Conservation (phyloP, 2,113 vertebrate species). For the Ptilorrhoa leucosticta region DNA sequence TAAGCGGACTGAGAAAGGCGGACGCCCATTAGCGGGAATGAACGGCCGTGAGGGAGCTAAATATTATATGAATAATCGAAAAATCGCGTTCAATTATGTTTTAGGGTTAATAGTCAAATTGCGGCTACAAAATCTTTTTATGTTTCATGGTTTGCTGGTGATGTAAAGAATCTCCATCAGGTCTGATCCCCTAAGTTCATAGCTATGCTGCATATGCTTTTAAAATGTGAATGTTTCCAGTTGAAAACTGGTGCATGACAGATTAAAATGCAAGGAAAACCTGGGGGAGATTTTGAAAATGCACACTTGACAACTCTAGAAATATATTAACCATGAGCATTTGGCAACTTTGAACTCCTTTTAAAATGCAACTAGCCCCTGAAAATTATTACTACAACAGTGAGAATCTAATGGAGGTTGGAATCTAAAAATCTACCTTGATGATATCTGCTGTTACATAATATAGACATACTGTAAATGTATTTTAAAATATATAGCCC, state of each 20-base stretch:
- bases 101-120: constrained; percentile 76
- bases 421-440: constrained; percentile 74
- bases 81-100: constrained; percentile 70
- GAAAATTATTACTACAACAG: constrained; percentile 77
- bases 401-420: constrained; percentile 78
- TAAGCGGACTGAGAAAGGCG: not conserved
- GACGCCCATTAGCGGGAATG: not conserved
- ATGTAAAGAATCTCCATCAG: constrained; percentile 66
- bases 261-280: constrained; percentile 70
- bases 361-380: constrained; percentile 57
- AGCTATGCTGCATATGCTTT: constrained; percentile 75
- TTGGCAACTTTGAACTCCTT: constrained; percentile 55
- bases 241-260: constrained; percentile 76
- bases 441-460: constrained; percentile 76
- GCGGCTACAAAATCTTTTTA: constrained; percentile 68
- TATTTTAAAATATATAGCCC: constrained; percentile 81
- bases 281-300: constrained; percentile 73
- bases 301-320: constrained; percentile 67
- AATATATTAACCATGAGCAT: constrained; percentile 66
- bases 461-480: constrained; percentile 81
- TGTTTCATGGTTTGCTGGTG: constrained; percentile 75
- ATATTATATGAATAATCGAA: constrained; percentile 56
- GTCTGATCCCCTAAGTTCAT: constrained; percentile 59
- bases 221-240: constrained; percentile 75
- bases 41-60: constrained; percentile 53